Conservation (phyloP, 2,797 vertebrate genomes). For the Rhinophrynus dorsalis region DNA sequence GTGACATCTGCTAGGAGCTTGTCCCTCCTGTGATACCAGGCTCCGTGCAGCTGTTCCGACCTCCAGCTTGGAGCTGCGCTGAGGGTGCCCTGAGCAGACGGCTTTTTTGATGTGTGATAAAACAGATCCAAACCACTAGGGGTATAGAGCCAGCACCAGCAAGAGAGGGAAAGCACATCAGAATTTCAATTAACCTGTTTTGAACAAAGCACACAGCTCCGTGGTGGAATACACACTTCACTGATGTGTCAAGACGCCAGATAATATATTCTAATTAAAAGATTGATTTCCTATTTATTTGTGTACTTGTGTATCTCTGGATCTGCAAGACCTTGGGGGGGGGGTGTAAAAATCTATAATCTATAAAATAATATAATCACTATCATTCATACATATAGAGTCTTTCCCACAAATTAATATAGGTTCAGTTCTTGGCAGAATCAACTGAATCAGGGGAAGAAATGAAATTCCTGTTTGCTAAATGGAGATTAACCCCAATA, state of each 20-base stretch:
- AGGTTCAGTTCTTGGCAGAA: constrained; percentile 11
- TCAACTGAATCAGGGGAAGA: no score
- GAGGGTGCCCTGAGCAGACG: constrained; percentile 77
- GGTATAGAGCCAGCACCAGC: constrained; percentile 63
- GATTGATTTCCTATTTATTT: constrained; percentile 52
- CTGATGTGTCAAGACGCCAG: constrained; percentile 71
- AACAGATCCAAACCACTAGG: constrained; percentile 92
- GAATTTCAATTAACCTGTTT: constrained; percentile 88
- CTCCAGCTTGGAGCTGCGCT: constrained; percentile 78
- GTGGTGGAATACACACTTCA: constrained; percentile 61
- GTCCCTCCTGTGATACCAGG: constrained; percentile 75
- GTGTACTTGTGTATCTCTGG: constrained; percentile 21
- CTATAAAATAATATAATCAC: constrained; percentile 46
- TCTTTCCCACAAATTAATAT: constrained; percentile 42
- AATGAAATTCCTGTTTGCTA: no score
- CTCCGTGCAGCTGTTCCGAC: constrained; percentile 92
- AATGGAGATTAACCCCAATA: no score
- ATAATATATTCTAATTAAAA: constrained; percentile 74
- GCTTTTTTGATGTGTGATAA: constrained; percentile 98
- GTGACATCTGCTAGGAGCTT: constrained; percentile 93
- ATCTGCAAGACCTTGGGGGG: constrained; percentile 53
- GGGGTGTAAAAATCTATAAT: constrained; percentile 34
- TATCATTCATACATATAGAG: no score
- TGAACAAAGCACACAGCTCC: constrained; percentile 66
- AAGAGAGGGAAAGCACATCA: constrained; percentile 72